Base-by-base conservation (phyloP, 1,140 invertebrate genomes). In the Plutomurus gul region DNA sequence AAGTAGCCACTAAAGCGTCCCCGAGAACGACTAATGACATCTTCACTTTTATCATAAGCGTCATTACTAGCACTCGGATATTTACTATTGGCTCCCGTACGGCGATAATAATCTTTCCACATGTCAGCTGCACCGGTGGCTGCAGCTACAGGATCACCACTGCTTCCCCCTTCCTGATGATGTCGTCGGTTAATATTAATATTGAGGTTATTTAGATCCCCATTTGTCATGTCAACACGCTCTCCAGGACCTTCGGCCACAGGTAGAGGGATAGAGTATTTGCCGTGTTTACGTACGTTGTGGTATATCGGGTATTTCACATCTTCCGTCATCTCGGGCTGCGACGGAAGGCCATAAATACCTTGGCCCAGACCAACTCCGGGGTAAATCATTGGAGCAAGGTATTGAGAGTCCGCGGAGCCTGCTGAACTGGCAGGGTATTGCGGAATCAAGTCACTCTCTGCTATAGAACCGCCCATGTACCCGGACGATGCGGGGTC, bases 251-350 rank as follows among this genome's bases (percentile, higher is more conserved):
- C 40, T 7, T 65, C 22, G 7, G 33, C 46, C 33, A 33, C 49
- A 6, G 75, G 11, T 20, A 75, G 8, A 1, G 73, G 60, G 13
- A 76, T 27, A 22, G 6, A 25, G 39, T 70, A 78, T 25, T 76
- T 82, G 74, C 73, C 81, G 49, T 84, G 84, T 76, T 84, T 83
- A 36, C 81, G 49, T 25, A 85, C 81, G 49, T 70, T 81, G 60
- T 85, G 82, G 70, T 76, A 78, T 30, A 72, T 36, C 27, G 83
- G 82, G 60, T 84, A 84, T 40, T 78, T 82, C 6, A 84, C 74
- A 33, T 84, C 77, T 76, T 84, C 79, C 2, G 78, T 77, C 40
- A 81, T 37, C 81, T 82, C 65, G 71, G 76, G 70, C 37, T 84
- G 81, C 7, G 82, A 81, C 8, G 72, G 75, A 5, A 79, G n/a